Evolutionary conservation across 2,888 invertebrate genomes (phyloP), one percentile per base, ranked within the genome.

Genomic region (Dascillus cervinus): DNA sequence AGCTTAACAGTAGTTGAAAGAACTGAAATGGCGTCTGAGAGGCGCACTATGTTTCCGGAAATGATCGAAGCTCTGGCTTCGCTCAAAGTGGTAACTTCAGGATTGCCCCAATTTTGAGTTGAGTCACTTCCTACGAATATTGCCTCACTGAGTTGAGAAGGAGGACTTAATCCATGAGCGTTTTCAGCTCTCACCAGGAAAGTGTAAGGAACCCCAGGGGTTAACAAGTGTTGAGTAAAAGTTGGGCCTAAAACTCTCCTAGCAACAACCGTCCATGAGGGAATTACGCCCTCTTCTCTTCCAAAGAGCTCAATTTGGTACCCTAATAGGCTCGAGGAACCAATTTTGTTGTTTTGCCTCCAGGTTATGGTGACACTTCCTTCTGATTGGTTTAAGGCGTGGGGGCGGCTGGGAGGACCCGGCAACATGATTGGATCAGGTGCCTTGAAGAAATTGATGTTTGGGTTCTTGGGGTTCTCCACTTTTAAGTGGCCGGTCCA

Each of bases 131-230:
- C 79, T 26, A 80, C 73, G 17, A 75, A 70, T 32, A 82, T 67
- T 2, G 81, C 73, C 46, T 86, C 84, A 2, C 90, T 88, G 35
- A 82, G 65, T 10, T 74, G 73, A 50, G 88, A 88, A 1, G 94
- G 90, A 26, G 80, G 75, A 3, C 91, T 88, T 17, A 82, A 52
- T 2, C 84, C 84, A 61, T 92, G 88, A 1, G 82, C 82, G 65
- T 94, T 95, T 67, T 89, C 88, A 0, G 94, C 89, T 44, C 86
- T 73, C 13, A 94, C 80, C 30, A 94, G 68, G 66, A 95, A 95
- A 60, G 86, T 80, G 62, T 95, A 95, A 17, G 82, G 80, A 11
- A 84, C 77, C 29, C 85, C 85, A 9, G 84, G 76, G 37, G 75
- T 72, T 32, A 92, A 68, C 39, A 81, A 73, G 51, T 75, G 73